Base-by-base conservation (phyloP, 2,797 vertebrate genomes). In the Poecile montanus region DNA sequence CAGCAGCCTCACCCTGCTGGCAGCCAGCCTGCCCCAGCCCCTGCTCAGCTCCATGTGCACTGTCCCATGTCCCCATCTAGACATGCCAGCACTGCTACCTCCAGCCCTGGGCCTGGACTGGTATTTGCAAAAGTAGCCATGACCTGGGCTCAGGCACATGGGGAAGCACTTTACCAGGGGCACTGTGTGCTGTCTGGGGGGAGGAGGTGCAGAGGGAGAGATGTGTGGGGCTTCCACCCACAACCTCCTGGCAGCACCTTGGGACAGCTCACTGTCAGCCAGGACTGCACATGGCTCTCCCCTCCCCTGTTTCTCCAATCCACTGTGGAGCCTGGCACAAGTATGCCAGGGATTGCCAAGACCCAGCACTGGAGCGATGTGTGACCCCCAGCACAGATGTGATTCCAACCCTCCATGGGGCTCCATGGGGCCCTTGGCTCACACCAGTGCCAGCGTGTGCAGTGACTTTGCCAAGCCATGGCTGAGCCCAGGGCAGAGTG, bases 281-380 rank as follows among this genome's bases (percentile, higher is more conserved):
- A 73, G 51, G 34, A 70, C 20, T 0, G 0, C 30, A 23, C 1
- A 1, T 20, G 25, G 42, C 54, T 66, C 34, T 88, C 40, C 36
- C 4, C 8, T 21, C 4, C 2, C 17, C 26, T 45, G 32, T 18
- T 32, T 8, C 3, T 66, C 17, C 48, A 3, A 34, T 27, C 29
- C 4, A 1, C 60, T 38, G 29, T 38, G 13, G 42, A 22, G 13
- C 22, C 30, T 30, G 18, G 50, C 38, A 68, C 57, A 76, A 23
- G 13, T 42, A 19, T 6, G 6, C 30, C 12, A 45, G 61, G 15
- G 30, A 32, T 65, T 50, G 21, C 30, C 2, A 1, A 84, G 45
- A 34, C 5, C 10, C 11, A 42, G 54, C 2, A 2, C 30, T 1
- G 4, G 34, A 13, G 12, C 0, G 0, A 45, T 6, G 15, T 38